Percentiles rank a stretch among this genome's conserved stretches.
phyloP scores from a whole-genome alignment of 2,797 vertebrate genomes.

The Gambusia yucatana region DNA sequence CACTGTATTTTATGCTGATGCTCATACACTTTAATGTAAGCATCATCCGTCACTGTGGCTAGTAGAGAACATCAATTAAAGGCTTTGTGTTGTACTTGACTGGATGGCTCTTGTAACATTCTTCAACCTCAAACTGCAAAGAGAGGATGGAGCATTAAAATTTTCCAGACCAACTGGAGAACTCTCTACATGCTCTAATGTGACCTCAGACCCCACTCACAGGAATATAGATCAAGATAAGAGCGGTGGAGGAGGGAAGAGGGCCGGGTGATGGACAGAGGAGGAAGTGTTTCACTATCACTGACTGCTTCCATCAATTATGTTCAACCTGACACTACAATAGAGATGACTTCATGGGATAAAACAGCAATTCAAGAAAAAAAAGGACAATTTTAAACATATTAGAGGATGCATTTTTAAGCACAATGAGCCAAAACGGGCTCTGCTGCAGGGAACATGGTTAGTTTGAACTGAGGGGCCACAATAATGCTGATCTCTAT shows the following conservation, averaged over 20 bases:
- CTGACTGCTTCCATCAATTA: slow-evolving; percentile 60
- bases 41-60: neutral
- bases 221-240: slow-evolving; percentile 61
- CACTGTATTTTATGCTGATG: neutral
- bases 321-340: slow-evolving; percentile 31
- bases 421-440: neutral
- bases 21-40: neutral
- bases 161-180: slow-evolving; percentile 74
- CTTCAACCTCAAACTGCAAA: slow-evolving; percentile 54
- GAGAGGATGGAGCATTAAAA: slow-evolving; percentile 57
- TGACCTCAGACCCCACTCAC: slow-evolving; percentile 68
- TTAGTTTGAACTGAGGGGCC: neutral
- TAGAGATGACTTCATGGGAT: slow-evolving; percentile 59
- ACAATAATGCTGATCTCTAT: slow-evolving; percentile 46
- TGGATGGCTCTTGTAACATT: slow-evolving; percentile 22
- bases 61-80: neutral
- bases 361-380: slow-evolving; percentile 32
- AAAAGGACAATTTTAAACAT: slow-evolving; percentile 10
- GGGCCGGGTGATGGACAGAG: slow-evolving; percentile 15
- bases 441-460: slow-evolving; percentile 16
- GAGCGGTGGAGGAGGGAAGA: slow-evolving; percentile 39
- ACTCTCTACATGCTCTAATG: slow-evolving; percentile 59
- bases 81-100: slow-evolving; percentile 16
- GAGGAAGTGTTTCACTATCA: slow-evolving; percentile 49
- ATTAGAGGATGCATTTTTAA: neutral